Percentiles rank a stretch among this genome's conserved stretches.
Evolutionary conservation across 2,797 vertebrate species (phyloP).

Genomic region (Pangasius mekongensis): DNA sequence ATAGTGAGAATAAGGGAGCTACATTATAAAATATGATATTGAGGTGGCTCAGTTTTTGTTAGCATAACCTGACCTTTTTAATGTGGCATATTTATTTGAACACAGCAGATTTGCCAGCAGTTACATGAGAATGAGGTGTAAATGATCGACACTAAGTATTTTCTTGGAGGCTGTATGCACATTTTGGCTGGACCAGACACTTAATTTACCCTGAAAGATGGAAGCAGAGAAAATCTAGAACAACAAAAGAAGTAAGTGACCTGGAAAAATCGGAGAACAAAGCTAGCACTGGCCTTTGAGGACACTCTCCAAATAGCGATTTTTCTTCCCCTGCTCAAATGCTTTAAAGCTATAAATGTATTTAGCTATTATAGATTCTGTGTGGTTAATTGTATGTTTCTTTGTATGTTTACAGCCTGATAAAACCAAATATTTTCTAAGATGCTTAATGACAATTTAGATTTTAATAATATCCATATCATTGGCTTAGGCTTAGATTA

Average conservation of each 20-base stretch:
- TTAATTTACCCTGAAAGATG: not conserved
- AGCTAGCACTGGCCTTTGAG: not conserved
- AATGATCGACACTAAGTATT: not conserved
- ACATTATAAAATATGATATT: not conserved
- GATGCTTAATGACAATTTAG: not conserved
- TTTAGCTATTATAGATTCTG: no score
- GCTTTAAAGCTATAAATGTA: no score
- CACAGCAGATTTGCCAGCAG: not conserved
- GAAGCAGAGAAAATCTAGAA: not conserved
- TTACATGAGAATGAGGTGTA: not conserved
- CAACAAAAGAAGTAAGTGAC: conserved; percentile 14
- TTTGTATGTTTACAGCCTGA: no score
- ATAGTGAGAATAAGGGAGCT: not conserved
- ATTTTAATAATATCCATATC: not conserved
- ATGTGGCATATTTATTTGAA: not conserved
- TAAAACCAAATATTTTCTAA: no score
- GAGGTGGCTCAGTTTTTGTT: not conserved
- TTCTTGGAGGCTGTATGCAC: not conserved
- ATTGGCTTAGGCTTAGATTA: not conserved
- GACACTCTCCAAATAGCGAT: not conserved
- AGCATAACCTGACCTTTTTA: not conserved
- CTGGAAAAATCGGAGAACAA: not conserved
- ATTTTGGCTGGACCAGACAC: not conserved
- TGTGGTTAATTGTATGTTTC: no score
- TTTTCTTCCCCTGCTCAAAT: not conserved